Evolutionary conservation across 1,140 invertebrate genomes (phyloP), one percentile per base, ranked within the genome.

Genomic region (Neocloeon triangulifer): DNA sequence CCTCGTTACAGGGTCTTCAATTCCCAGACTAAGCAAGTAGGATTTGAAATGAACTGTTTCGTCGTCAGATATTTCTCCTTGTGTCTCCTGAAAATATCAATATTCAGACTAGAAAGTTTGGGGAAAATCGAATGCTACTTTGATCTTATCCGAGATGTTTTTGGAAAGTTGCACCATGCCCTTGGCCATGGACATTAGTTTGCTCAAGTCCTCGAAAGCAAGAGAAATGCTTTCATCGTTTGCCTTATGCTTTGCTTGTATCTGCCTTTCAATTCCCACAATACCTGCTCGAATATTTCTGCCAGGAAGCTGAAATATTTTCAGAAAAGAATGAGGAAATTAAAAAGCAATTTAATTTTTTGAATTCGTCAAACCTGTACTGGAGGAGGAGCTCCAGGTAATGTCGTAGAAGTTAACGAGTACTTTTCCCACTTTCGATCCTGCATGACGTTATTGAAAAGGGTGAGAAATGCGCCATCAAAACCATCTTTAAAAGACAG

Each of bases 31-130:
- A 51, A 98, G 66, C 22, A 98, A 56, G 48, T 97, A 92, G 0
- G 88, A 81, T 51, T 96, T 94, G 45, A 98, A 96, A 41, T 73
- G 68, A 10, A 95, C 66, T 6, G 91, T 96, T 59, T 98, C 94
- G 62, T 97, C 92, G 51, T 95, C 86, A 8, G 85, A 91, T 38
- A 95, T 86, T 46, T 89, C 82, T 17, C 86, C 89, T 62, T 94
- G 82, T 47, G 79, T 84, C 43, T 92, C 84, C 62, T 80, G 55
- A 41, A 41, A 43, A 40, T 31, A 38, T 23, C 8, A 23, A 23
- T 23, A 21, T 27, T 10, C 2, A 30, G 2, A 15, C 14, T 5
- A 6, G 17, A 25, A 14, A 16, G 8, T 19, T 8, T 37, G 15
- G 8, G 5, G 8, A 8, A 21, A 37, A 3, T 21, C 18, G 9